Base-by-base conservation (phyloP, 2,113 vertebrate genomes). In the Osmerus eperlanus region DNA sequence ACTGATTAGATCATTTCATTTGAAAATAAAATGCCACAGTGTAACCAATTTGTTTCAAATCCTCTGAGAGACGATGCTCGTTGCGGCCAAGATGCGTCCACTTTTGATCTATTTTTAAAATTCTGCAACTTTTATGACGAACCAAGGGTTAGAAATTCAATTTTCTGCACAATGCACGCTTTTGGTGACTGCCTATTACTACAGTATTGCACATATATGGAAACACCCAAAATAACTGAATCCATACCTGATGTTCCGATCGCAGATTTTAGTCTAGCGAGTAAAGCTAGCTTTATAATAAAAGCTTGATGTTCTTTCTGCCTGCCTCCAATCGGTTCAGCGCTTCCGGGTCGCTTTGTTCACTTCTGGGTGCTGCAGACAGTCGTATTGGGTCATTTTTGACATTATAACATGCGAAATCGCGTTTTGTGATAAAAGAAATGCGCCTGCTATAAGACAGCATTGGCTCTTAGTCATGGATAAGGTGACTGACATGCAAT, bases 331-430 rank as follows among this genome's bases (percentile, higher is more conserved):
- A 88, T 90, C 88, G 84, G 81, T 90, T 84, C 93, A 94, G 86
- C 92, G 92, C 94, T 94, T 96, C 94, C 94, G 94, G 94, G 94
- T 96, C 94, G 93, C 89, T 91, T 91, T 90, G 93, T 95, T 96
- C 93, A 94, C 94, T 95, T 96, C 94, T 95, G 94, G 94, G 92
- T 92, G 86, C 84, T 88, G 86, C 89, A 75, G 84, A 74, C 89
- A 72, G 73, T 84, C 65, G 32, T 59, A 36, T 25, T 23, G 14
- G 60, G 60, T 7, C 12, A 62, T 29, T 62, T 62, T 62, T 5
- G 13, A 62, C 6, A 28, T 23, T 28, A 11, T 47, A 47, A 47
- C 41, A 47, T 47, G 8, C 41, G 41, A 47, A 11, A 47, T 2
- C 9, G 41, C 9, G 41, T 47, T 5, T 47, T 47, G 32, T 47